A percentile compares a stretch with the other conserved stretches of the same genome.
These are phyloP conservation scores for Myopa testacea DNA, from an alignment of 2,888 invertebrate species.

Conservation along the genomic window DNA sequence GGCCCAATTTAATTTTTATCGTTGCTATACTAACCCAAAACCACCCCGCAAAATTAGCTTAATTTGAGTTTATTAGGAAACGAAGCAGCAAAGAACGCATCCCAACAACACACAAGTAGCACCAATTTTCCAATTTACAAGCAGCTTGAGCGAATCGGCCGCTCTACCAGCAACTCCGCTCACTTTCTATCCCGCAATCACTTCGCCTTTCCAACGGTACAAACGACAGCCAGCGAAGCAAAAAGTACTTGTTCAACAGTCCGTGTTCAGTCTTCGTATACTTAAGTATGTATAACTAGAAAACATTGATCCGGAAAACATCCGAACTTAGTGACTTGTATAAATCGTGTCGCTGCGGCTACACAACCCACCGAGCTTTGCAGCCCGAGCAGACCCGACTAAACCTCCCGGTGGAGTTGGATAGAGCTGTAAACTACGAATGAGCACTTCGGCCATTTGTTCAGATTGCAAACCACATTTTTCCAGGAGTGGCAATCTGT, in stretches of 20 bases:
- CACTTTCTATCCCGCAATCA: neutral
- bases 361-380: neutral
- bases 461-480: constrained; percentile 64
- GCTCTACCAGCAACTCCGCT: constrained; percentile 3
- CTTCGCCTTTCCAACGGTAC: constrained; percentile 39
- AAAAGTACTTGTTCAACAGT: constrained; percentile 49
- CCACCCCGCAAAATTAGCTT: constrained; percentile 65
- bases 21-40: constrained; percentile 65
- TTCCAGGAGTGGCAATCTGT: constrained; percentile 64
- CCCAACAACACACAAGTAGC: constrained; percentile 43
- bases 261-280: constrained; percentile 11
- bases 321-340: constrained; percentile 56
- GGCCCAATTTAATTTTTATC: constrained; percentile 65
- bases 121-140: constrained; percentile 64
- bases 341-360: constrained; percentile 52
- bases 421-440: constrained; percentile 40
- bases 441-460: constrained; percentile 57
- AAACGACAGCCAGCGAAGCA: constrained; percentile 55
- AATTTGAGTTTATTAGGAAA: constrained; percentile 65
- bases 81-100: constrained; percentile 40
- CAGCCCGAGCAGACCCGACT: neutral
- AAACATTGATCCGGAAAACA: constrained; percentile 60
- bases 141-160: constrained; percentile 52
- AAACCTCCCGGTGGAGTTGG: neutral
- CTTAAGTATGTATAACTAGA: constrained; percentile 29